Base-by-base conservation (phyloP, 64 coral and sea anemone species). In the Montipora foliosa region DNA sequence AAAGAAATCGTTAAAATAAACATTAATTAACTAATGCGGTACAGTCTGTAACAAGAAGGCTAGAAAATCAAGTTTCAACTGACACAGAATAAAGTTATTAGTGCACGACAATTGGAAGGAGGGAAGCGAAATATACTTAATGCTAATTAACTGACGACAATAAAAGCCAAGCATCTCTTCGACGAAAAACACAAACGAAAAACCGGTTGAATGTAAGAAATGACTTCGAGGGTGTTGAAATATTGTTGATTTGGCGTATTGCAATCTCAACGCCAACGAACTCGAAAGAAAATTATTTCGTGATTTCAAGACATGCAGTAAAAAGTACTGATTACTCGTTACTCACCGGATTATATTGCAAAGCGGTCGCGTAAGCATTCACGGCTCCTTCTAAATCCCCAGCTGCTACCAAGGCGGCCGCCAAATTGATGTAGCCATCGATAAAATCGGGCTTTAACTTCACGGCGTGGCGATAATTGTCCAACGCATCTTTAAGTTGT, bases 391-490 rank as follows among this genome's bases (percentile, higher is more conserved):
- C 98, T 81, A 99, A 75, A 88, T 99, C 98, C 1, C 98, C 98
- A 73, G 98, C 98, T 90, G 98, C 98, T 44, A 99, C 98, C 14
- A 99, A 93, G 1, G 98, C 98, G n/a, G 98, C 98, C 70, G 98
- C 98, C 87, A 99, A 92, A 76, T 99, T 99, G 50, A 99, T 99
- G 51, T 99, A 99, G 45, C 98, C 98, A 92, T 99, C 98, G 75
- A 99, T 99, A 59, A 99, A 99, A 90, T 99, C 98, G 3, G 98
- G 98, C 85, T 99, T 99, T 61, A 99, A 85, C 93, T 99, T 99
- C 5, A 99, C 98, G 46, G 98, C 98, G 79, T 99, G 98, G 73
- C 98, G 92, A 77, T 99, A 99, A 75, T 99, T 99, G 80, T 96
- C 95, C 7, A 99, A 90, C 20, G 98, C 98, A 51, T 99, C 98